Conservation (phyloP, 2,113 vertebrate genomes). For the Peromyscus californicus region DNA sequence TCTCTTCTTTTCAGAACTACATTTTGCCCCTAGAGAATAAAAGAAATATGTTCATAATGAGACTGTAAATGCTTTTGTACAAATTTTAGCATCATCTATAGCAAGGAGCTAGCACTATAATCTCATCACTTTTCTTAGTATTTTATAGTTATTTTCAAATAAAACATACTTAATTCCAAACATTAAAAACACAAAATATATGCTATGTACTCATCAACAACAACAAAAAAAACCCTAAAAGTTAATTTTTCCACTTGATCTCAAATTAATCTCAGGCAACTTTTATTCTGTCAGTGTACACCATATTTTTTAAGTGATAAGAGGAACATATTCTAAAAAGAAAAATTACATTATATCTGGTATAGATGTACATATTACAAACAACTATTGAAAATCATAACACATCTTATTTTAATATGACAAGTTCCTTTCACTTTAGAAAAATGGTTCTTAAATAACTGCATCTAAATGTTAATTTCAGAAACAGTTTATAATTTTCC, state of each 20-base stretch:
- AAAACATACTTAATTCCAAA: conserved; percentile 26
- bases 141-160: conserved; percentile 19
- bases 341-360: conserved; percentile 53
- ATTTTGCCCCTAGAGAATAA: neutral
- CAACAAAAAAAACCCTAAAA: conserved; percentile 1
- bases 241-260: conserved; percentile 25
- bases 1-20: neutral
- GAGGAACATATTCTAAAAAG: conserved; percentile 42
- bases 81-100: neutral
- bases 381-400: conserved; percentile 52
- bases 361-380: conserved; percentile 8
- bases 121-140: neutral
- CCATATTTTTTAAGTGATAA: conserved; percentile 41
- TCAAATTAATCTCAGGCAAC: neutral
- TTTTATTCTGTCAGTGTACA: conserved; percentile 51
- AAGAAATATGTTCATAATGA: neutral
- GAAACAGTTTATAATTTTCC: conserved; percentile 36
- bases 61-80: neutral
- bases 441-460: conserved; percentile 66
- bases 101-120: neutral
- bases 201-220: neutral
- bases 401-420: conserved; percentile 64
- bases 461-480: conserved; percentile 60
- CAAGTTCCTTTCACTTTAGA: conserved; percentile 49
- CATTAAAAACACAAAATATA: neutral